phyloP scores from a whole-genome alignment of 2,797 vertebrate species.

The Okamejei kenojei region DNA sequence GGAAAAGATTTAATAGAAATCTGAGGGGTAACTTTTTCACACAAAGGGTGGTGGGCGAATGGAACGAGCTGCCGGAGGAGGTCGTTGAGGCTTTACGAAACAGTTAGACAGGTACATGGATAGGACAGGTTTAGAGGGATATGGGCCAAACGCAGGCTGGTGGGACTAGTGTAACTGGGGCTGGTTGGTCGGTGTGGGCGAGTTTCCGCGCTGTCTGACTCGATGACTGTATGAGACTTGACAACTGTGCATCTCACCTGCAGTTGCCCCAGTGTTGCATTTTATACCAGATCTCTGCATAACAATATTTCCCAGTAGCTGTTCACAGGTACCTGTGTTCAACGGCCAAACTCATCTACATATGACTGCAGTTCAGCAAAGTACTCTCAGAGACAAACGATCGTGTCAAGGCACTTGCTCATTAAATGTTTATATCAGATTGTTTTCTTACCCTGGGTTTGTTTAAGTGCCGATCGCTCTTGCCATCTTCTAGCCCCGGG shows the following conservation, averaged over 20 bases:
- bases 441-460: conserved; percentile 47
- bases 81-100: too few species aligned
- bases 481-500: conserved; percentile 44
- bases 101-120: too few species aligned
- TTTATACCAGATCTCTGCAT: conserved; percentile 55
- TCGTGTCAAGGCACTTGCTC: conserved; percentile 54
- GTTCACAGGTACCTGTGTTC: conserved; percentile 44
- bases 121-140: too few species aligned
- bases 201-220: too few species aligned
- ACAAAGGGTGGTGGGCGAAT: too few species aligned
- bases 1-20: too few species aligned
- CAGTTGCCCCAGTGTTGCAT: conserved; percentile 51
- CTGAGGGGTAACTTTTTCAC: too few species aligned
- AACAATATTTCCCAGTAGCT: conserved; percentile 49
- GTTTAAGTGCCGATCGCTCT: conserved; percentile 44
- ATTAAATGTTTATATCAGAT: conserved; percentile 55
- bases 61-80: too few species aligned
- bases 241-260: conserved; percentile 42
- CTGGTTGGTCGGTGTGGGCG: too few species aligned
- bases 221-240: too few species aligned
- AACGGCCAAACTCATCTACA: conserved; percentile 54
- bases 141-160: too few species aligned
- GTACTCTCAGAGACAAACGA: conserved; percentile 55
- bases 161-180: too few species aligned
- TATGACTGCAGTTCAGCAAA: conserved; percentile 51